Evolutionary conservation across 2,797 vertebrate species (phyloP), one percentile per base, ranked within the genome.

Genomic region (Tokudaia tokunoshimensis): DNA sequence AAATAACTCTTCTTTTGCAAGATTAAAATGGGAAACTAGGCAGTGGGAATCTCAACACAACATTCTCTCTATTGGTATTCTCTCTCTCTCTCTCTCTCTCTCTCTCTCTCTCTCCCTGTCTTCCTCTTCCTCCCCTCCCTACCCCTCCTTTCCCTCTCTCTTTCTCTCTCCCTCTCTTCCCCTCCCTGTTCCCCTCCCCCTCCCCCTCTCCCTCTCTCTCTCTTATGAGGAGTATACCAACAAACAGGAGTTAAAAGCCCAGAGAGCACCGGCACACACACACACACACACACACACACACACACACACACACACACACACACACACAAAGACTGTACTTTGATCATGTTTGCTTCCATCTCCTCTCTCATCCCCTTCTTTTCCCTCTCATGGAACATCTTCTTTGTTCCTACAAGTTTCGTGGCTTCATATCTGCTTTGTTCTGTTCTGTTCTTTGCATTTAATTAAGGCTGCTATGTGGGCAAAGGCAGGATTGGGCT

Each of bases 1-100:
- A 96, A 91, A 96, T 94, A 96, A 96, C 97, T 61, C 75, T 78
- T 81, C 85, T 97, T 74, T 81, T 91, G 57, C 79, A 97, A 97
- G 87, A 37, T 96, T 89, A 93, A 96, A 94, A 90, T 61, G 80
- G 95, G 92, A 67, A 72, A 74, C 1, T 6, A 37, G 34, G 17
- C 0, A 37, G 6, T 41, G 41, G 65, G 24, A 10, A 9, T 85
- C 78, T 76, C 37, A 52, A 86, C 52, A 84, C n/a, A 84, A 86
- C 4, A n/a, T 44, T 92, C 67, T 81, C 80, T 67, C 41, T 94
- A 8, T 74, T 44, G 5, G 9, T 63, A 9, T 63, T 1, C 52
- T 74, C 83, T 15, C 70, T 10, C 31, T 14, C 61, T 29, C 63
- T 65, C 12, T 31, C 12, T 14, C 29, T 31, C 11, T 5, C 11